phyloP scores from a whole-genome alignment of 2,888 invertebrate genomes.

The Polydrusus pterygomalis region DNA sequence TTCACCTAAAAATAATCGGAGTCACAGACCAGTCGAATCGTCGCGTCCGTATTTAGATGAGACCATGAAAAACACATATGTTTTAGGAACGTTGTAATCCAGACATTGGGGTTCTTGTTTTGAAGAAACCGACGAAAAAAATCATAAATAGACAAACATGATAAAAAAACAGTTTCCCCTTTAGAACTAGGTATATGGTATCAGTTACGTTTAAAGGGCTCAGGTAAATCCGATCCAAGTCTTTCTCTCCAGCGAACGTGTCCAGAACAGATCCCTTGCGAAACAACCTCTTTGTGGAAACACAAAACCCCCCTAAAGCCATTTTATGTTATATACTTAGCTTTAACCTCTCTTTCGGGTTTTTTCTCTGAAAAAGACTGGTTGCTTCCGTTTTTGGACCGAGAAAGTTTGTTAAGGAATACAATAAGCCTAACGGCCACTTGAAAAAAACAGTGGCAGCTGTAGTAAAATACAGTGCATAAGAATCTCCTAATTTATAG shows the following conservation, averaged over 20 bases:
- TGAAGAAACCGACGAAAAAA: neutral
- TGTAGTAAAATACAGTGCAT: neutral
- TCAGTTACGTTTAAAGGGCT: conserved; percentile 38
- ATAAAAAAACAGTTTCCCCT: conserved; percentile 21
- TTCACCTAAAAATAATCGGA: too few relatives aligned
- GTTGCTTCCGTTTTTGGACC: conserved; percentile 29
- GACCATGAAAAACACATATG: too few relatives aligned
- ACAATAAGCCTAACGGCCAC: conserved; percentile 37
- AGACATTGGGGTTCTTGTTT: too few relatives aligned
- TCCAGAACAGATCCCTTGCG: conserved; percentile 48
- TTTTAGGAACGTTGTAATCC: too few relatives aligned
- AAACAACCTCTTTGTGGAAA: conserved; percentile 50
- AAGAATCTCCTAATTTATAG: too few relatives aligned
- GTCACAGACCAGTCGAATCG: too few relatives aligned
- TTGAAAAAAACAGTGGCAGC: conserved; percentile 19
- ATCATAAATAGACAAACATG: neutral
- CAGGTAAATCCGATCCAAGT: conserved; percentile 40
- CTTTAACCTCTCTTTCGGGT: conserved; percentile 41
- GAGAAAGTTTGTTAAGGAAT: conserved; percentile 41
- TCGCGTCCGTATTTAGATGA: too few relatives aligned
- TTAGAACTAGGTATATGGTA: conserved; percentile 21
- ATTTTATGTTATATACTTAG: conserved; percentile 49
- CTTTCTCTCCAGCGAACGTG: conserved; percentile 42
- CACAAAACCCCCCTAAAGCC: conserved; percentile 49
- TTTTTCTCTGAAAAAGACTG: conserved; percentile 39